phyloP scores from a whole-genome alignment of 2,888 invertebrate species.

The Spicauda simplicius region DNA sequence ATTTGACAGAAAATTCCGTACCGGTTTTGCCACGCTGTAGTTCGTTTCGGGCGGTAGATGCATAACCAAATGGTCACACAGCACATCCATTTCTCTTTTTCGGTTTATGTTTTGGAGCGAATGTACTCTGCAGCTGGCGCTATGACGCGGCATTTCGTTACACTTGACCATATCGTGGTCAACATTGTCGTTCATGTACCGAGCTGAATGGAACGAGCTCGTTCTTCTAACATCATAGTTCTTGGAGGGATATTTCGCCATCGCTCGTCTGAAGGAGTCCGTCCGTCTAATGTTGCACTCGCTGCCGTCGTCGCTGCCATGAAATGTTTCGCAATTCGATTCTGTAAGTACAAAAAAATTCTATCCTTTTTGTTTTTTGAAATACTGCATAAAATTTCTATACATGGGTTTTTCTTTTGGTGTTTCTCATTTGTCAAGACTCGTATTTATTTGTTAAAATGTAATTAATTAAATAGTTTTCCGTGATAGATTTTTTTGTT shows the following conservation, averaged over 20 bases:
- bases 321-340: slow-evolving; percentile 75
- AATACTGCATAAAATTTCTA: too few relatives aligned
- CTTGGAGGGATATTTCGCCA: slow-evolving; percentile 59
- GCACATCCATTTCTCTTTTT: slow-evolving; percentile 69
- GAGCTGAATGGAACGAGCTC: slow-evolving; percentile 74
- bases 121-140: slow-evolving; percentile 67
- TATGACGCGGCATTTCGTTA: slow-evolving; percentile 58
- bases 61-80: slow-evolving; percentile 74
- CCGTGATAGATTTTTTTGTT: too few relatives aligned
- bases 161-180: slow-evolving; percentile 56
- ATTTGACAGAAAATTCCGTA: slow-evolving; percentile 48
- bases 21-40: slow-evolving; percentile 71
- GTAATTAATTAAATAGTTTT: too few relatives aligned
- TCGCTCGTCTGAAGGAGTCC: slow-evolving; percentile 71
- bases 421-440: too few relatives aligned
- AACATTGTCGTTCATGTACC: slow-evolving; percentile 61
- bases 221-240: slow-evolving; percentile 71
- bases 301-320: slow-evolving; percentile 77
- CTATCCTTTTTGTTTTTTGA: too few relatives aligned
- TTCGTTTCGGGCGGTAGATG: slow-evolving; percentile 71
- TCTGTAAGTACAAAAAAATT: slow-evolving; percentile 51
- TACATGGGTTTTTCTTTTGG: too few relatives aligned
- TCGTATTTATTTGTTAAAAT: too few relatives aligned
- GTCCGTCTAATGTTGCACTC: slow-evolving; percentile 74
- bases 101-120: slow-evolving; percentile 74